Base-by-base conservation (phyloP, 2,888 invertebrate species). In the Drosophila falleni region DNA sequence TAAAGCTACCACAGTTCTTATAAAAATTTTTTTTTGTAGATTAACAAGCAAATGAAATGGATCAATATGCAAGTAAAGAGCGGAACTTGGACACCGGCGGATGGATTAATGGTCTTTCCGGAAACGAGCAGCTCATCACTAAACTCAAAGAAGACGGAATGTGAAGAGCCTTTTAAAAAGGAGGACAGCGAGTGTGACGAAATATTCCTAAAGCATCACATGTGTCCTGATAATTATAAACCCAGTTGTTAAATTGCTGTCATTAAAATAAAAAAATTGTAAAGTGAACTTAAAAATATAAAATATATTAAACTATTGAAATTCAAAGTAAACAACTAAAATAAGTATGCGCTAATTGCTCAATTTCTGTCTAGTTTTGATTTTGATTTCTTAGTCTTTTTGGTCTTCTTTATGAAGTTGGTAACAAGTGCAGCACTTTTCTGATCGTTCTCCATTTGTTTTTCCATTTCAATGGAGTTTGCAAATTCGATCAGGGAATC, bases 21-120 rank as follows among this genome's bases (percentile, higher is more conserved):
- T 0, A 4, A 23, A 23, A 19, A n/a, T n/a, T 5, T 41, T 19
- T 16, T 54, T 23, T 59, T 3, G n/a, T 31, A 82, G 82, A 73
- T 82, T 11, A 82, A 82, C 19, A 72, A 73, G 8, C 82, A 82
- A 61, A 53, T 82, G n/a, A 65, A 59, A 29, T 87, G 81, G 84
- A 29, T 87, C 0, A 67, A 72, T 23, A n/a, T 33, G 0, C 72
- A 86, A 47, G 8, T 63, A 0, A 58, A 41, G 23, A 47, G 15
- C 0, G 68, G 72, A 0, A 9, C 16, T 1, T 86, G 84, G 78
- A 54, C 64, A 5, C 31, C 62, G 1, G 58, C 65, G 0, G 84
- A 82, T 3, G 75, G 75, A 5, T 15, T 10, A 10, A n/a, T 35
- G 6, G 8, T 5, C 0, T 84, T 84, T 42, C 3, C 74, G 0